A percentile compares a stretch with the other conserved stretches of the same genome.
phyloP scores from a whole-genome alignment of 1,140 invertebrate species.

The Cydia amplana region DNA sequence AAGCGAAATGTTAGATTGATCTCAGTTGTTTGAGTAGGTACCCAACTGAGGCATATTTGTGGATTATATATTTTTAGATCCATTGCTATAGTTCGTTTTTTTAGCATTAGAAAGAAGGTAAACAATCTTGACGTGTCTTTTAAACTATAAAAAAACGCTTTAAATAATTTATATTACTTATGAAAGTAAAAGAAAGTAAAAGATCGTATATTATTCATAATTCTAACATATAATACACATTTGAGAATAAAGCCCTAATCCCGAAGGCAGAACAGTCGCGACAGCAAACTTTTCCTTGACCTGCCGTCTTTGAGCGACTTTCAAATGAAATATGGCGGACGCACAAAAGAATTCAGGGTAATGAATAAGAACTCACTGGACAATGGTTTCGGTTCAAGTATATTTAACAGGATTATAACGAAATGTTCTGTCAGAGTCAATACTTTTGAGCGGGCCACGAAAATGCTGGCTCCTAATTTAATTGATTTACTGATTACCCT shows the following conservation, averaged over 20 bases:
- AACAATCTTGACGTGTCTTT: too few relatives aligned
- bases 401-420: not conserved
- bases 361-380: constrained; percentile 11
- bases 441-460: not conserved
- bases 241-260: not conserved
- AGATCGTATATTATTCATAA: too few relatives aligned
- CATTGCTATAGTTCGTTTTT: too few relatives aligned
- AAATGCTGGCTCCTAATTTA: not conserved
- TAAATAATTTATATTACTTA: too few relatives aligned
- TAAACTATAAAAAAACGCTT: too few relatives aligned
- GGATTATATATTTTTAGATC: too few relatives aligned
- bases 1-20: too few relatives aligned
- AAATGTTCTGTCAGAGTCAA: constrained; percentile 7
- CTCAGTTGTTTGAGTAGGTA: too few relatives aligned
- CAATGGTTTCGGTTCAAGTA: not conserved
- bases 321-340: not conserved
- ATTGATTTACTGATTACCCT: constrained; percentile 3
- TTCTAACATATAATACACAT: not conserved
- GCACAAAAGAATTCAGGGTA: not conserved
- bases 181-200: too few relatives aligned
- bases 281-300: constrained; percentile 4
- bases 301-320: constrained; percentile 15
- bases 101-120: too few relatives aligned
- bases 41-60: too few relatives aligned
- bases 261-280: not conserved